phyloP scores from a whole-genome alignment of 2,888 invertebrate genomes.

The Gnatocerus cornutus region DNA sequence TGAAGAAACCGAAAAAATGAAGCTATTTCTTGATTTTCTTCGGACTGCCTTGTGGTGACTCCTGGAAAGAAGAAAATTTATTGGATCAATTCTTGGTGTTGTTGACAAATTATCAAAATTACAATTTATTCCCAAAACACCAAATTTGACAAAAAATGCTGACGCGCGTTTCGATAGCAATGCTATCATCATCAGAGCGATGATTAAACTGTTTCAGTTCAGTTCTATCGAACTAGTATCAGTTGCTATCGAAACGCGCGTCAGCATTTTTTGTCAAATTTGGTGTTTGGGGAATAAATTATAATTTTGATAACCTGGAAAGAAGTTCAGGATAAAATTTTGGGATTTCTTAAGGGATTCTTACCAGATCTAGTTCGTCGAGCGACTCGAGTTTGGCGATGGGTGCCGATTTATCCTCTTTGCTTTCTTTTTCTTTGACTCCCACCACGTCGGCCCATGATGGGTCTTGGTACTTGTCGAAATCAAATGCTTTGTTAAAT shows the following conservation, averaged over 20 bases:
- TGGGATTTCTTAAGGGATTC: neutral
- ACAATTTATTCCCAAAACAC: too few relatives aligned
- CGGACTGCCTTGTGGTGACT: conserved; percentile 64
- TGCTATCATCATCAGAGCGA: too few relatives aligned
- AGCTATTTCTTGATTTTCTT: conserved; percentile 63
- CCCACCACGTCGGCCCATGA: conserved; percentile 61
- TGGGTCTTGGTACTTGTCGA: conserved; percentile 62
- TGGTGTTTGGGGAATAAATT: neutral
- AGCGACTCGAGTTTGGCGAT: conserved; percentile 79
- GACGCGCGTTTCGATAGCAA: too few relatives aligned
- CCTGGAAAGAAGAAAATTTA: too few relatives aligned
- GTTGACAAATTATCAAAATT: too few relatives aligned
- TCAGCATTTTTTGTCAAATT: too few relatives aligned
- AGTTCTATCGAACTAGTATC: too few relatives aligned
- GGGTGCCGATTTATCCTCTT: conserved; percentile 72
- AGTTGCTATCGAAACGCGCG: too few relatives aligned
- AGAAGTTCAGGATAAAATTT: too few relatives aligned
- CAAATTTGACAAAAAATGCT: too few relatives aligned
- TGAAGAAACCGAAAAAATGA: conserved; percentile 41
- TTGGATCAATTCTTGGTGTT: too few relatives aligned
- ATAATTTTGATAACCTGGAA: neutral
- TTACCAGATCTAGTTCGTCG: conserved; percentile 77
- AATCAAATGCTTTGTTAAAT: conserved; percentile 70
- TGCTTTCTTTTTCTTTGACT: conserved; percentile 60
- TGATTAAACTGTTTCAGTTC: too few relatives aligned